Percentiles rank a stretch among this genome's conserved stretches.
Conservation (phyloP, 1,140 invertebrate genomes). For the Battus philenor region DNA sequence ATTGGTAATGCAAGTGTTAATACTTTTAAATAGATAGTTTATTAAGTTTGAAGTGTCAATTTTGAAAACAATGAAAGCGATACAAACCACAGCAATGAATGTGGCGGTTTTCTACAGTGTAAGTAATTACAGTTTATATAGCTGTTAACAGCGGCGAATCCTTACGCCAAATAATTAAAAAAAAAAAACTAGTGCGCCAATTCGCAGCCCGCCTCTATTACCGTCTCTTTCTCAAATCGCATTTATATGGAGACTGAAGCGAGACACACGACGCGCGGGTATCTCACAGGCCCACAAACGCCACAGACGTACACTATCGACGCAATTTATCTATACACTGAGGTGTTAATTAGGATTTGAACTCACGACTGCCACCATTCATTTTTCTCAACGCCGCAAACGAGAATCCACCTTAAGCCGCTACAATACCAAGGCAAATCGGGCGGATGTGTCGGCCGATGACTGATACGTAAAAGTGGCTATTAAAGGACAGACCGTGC, state of each 20-base stretch:
- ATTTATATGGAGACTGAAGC: constrained; percentile 1
- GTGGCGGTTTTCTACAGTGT: too few relatives aligned
- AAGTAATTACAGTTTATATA: too few relatives aligned
- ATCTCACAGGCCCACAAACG: constrained; percentile 30
- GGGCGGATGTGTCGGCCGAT: constrained; percentile 22
- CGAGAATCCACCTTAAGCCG: constrained; percentile 25
- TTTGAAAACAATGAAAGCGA: too few relatives aligned
- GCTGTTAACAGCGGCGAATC: not conserved
- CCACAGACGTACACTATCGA: constrained; percentile 45
- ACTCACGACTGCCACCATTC: constrained; percentile 64
- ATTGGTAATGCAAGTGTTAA: too few relatives aligned
- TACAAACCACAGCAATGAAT: too few relatives aligned
- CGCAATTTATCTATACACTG: constrained; percentile 63
- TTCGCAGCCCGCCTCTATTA: not conserved
- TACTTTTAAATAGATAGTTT: too few relatives aligned
- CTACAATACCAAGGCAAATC: constrained; percentile 17
- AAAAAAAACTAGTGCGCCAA: constrained; percentile 3
- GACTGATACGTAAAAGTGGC: constrained; percentile 52
- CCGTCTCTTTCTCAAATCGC: constrained; percentile 13
- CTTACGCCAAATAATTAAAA: not conserved
- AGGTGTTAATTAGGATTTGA: constrained; percentile 69
- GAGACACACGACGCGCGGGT: constrained; percentile 1
- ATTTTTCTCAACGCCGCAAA: constrained; percentile 21
- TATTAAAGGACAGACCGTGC: constrained; percentile 51
- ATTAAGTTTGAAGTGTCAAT: too few relatives aligned